A percentile compares a stretch with the other conserved stretches of the same genome.
Conservation (phyloP, 2,888 invertebrate species). For the Strigamia transsilvanica region DNA sequence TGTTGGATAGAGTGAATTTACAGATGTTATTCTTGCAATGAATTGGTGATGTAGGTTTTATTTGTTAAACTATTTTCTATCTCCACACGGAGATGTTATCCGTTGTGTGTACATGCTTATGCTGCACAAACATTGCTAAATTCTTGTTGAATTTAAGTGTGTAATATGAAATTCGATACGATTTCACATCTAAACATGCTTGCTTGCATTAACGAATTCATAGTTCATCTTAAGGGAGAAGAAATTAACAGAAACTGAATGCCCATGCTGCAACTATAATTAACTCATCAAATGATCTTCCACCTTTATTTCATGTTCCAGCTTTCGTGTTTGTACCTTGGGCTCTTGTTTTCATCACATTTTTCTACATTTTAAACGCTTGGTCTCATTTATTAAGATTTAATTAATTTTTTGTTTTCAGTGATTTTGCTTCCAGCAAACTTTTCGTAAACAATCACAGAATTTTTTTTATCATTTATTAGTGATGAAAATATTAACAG, state of each 20-base stretch:
- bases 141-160: background rate
- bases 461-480: background rate
- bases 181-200: background rate
- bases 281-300: constrained; percentile 33
- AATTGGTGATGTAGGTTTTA: no score
- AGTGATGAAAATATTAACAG: no score
- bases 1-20: no score
- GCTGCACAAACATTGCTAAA: no score
- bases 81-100: no score
- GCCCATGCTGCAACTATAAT: background rate
- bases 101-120: no score
- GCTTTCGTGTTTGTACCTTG: background rate
- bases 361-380: background rate
- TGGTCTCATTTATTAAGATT: background rate
- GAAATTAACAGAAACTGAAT: background rate
- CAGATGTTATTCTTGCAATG: no score
- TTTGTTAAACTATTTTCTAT: no score
- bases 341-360: background rate
- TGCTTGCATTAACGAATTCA: background rate
- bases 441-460: background rate
- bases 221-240: background rate
- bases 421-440: background rate
- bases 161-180: background rate
- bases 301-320: background rate
- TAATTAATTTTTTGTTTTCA: background rate